Conservation (phyloP, 23 tunicate species). For the Halocynthia aurantium region DNA sequence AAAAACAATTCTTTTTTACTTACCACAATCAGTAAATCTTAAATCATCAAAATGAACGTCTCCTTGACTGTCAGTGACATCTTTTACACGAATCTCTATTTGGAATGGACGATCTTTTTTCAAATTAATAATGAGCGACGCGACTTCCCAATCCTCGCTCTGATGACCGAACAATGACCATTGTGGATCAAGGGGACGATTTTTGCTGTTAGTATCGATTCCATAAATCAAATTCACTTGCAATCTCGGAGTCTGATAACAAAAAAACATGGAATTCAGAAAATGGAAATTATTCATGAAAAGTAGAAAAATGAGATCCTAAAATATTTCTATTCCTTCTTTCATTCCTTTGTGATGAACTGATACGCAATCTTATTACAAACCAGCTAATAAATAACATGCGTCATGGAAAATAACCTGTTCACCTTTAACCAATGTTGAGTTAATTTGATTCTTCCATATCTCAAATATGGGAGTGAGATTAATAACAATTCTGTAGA, state of each 20-base stretch:
- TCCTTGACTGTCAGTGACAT: slow-evolving; percentile 22
- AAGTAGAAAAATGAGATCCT: too few relatives aligned
- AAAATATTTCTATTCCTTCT: too few relatives aligned
- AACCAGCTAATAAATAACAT: too few relatives aligned
- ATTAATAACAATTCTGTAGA: too few relatives aligned
- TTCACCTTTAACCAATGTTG: too few relatives aligned
- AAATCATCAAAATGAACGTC: slow-evolving; percentile 34
- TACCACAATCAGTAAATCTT: slow-evolving; percentile 27
- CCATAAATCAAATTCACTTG: slow-evolving; percentile 36
- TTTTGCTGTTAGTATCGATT: neutral
- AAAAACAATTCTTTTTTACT: neutral
- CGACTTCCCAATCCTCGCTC: slow-evolving; percentile 31
- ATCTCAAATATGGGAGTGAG: too few relatives aligned
- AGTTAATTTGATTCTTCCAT: too few relatives aligned
- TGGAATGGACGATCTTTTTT: slow-evolving; percentile 8
- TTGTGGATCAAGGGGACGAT: slow-evolving; percentile 21
- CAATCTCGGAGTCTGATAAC: slow-evolving; percentile 28
- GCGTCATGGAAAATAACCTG: too few relatives aligned
- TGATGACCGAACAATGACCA: slow-evolving; percentile 53
- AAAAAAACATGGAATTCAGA: neutral
- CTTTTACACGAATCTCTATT: slow-evolving; percentile 28
- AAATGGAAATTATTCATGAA: too few relatives aligned
- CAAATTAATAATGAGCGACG: slow-evolving; percentile 21
- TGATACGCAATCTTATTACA: too few relatives aligned
- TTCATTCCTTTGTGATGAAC: too few relatives aligned